These are phyloP conservation scores for Pungitius pungitius DNA, from an alignment of 2,113 vertebrate species.

Conservation along the genomic window DNA sequence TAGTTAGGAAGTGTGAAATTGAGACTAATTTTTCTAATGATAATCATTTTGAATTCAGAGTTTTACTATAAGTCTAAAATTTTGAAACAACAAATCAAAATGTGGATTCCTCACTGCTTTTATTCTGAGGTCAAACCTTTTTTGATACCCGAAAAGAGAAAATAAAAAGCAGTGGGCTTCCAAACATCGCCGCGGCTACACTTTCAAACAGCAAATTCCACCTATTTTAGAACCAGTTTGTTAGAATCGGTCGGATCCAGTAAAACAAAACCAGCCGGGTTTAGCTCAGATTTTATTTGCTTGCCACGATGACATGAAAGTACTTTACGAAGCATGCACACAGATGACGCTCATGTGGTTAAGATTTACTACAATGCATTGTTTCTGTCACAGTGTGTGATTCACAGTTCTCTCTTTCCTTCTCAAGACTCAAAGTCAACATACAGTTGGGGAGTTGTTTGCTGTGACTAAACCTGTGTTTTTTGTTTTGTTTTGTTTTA, in stretches of 20 bases:
- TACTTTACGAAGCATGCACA: conserved; percentile 94
- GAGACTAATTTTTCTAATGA: background rate
- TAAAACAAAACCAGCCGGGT: conserved; percentile 47
- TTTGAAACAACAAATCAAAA: background rate
- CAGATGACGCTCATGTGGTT: conserved; percentile 80
- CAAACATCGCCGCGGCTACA: accelerated
- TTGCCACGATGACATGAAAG: conserved; percentile 81
- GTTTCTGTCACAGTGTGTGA: conserved; percentile 89
- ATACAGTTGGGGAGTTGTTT: conserved; percentile 75
- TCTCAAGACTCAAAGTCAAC: conserved; percentile 81
- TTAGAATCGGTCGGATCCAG: conserved; percentile 12
- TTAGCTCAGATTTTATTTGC: conserved; percentile 77
- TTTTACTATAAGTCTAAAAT: background rate
- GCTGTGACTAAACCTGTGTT: conserved; percentile 78
- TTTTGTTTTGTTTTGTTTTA: conserved; percentile 40
- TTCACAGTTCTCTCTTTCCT: conserved; percentile 69
- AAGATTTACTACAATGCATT: conserved; percentile 80
- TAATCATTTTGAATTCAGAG: background rate
- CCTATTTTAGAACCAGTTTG: background rate
- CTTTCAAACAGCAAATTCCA: background rate
- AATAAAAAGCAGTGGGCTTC: background rate
- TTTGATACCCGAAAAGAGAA: background rate
- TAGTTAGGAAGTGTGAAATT: background rate
- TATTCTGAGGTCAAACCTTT: background rate
- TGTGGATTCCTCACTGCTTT: background rate